Base-by-base conservation (phyloP, 2,888 invertebrate species). In the Agrotis puta region DNA sequence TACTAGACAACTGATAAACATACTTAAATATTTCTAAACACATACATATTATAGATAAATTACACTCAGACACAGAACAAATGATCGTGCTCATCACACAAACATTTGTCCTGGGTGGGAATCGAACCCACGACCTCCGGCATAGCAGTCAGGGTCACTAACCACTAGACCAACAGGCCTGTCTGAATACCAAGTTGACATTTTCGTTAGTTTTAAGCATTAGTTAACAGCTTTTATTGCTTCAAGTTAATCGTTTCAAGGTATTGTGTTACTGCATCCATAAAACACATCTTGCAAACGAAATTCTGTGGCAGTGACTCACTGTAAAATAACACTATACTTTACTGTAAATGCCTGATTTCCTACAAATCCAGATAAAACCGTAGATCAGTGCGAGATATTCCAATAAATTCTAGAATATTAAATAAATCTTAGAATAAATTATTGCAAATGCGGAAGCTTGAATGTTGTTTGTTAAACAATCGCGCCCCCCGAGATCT, bases 401-500 rank as follows among this genome's bases (percentile, higher is more conserved):
- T 62, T 62, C 7, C 47, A 43, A 70, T 78, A 71, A 62, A 71
- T 57, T 71, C n/a, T 51, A 51, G 22, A 22, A 18, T 62, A 71
- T 62, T 24, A 48, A 27, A 47, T 72, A 79, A 78, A 57, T 71
- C 47, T 51, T 57, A 47, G 47, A 54, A 57, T 78, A 57, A 48
- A 79, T 71, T 27, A 48, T 62, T 13, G 39, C 62, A 59, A 57
- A 62, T 53, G 50, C 18, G 39, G 22, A 57, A 61, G 13, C 11
- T 39, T 68, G n/a, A 50, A 61, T 77, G 66, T 57, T 73, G 70
- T 59, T 70, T 54, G 78, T 70, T 69, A 16, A 76, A 54, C 43
- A 43, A 70, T 48, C 27, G 13, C 33, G 33, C n/a, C n/a, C 56
- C n/a, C 48, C 22, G 24, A n/a, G 22, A 50, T 39, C 39, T 39